Evolutionary conservation across 2,888 invertebrate genomes (phyloP).

Genomic region (Melikaiella ostensackeni): DNA sequence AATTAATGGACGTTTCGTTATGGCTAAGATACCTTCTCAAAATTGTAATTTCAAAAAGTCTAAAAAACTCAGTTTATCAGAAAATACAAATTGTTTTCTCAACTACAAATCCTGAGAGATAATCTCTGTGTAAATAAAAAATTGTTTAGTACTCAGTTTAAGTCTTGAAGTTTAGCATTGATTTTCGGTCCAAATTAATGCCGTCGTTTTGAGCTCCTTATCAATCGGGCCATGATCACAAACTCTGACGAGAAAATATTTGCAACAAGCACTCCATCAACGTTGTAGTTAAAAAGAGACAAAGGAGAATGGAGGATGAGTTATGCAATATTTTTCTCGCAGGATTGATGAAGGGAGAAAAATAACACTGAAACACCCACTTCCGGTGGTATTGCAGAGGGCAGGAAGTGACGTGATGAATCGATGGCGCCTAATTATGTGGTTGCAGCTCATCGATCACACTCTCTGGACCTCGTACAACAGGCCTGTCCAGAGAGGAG

Average conservation of each 20-base stretch:
- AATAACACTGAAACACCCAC: slow-evolving; percentile 29
- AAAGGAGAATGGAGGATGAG: not conserved
- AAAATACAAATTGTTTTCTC: no score
- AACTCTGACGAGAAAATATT: not conserved
- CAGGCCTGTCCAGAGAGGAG: no score
- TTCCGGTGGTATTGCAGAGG: slow-evolving; percentile 6
- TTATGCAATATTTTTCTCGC: slow-evolving; percentile 14
- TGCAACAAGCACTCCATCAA: slow-evolving; percentile 2
- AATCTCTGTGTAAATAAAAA: no score
- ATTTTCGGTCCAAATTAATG: not conserved
- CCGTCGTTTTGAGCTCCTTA: not conserved
- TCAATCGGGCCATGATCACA: not conserved
- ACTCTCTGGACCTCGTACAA: slow-evolving; percentile 24
- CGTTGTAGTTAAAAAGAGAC: not conserved
- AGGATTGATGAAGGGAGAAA: not conserved
- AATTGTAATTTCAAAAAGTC: no score
- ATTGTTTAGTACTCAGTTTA: no score
- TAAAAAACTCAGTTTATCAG: no score
- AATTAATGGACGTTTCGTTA: no score
- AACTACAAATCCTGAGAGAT: no score
- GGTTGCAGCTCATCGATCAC: slow-evolving; percentile 37
- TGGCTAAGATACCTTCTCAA: no score
- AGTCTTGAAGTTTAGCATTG: not conserved
- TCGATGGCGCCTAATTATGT: slow-evolving; percentile 38
- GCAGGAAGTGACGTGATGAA: slow-evolving; percentile 38